phyloP scores from a whole-genome alignment of 2,888 invertebrate genomes.

The Vandiemenella viatica region DNA sequence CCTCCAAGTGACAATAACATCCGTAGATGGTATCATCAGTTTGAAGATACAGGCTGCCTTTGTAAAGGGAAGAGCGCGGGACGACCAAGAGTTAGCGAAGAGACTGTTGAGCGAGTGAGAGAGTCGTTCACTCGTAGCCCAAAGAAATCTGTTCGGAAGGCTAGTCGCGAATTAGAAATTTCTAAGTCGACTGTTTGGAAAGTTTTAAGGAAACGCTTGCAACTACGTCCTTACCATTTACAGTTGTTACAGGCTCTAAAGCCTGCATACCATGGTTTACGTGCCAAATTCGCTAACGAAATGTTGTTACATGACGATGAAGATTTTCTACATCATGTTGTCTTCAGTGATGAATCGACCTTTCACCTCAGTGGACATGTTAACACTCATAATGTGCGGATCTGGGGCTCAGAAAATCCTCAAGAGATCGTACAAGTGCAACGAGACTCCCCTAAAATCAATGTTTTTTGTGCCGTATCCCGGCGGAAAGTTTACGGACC shows the following conservation, averaged over 20 bases:
- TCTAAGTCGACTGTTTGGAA: neutral
- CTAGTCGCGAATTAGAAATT: conserved; percentile 1
- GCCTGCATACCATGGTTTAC: neutral
- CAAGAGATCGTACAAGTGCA: conserved; percentile 1
- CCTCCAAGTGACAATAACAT: neutral
- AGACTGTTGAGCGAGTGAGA: neutral
- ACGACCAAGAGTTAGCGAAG: neutral
- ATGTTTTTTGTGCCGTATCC: neutral
- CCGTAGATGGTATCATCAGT: neutral
- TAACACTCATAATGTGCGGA: conserved; percentile 7
- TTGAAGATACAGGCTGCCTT: neutral
- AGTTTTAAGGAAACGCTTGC: conserved; percentile 5
- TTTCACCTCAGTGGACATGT: neutral
- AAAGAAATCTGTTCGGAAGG: conserved; percentile 3
- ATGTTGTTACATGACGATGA: neutral
- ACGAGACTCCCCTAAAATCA: neutral
- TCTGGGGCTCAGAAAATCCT: conserved; percentile 1
- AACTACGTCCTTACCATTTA: neutral
- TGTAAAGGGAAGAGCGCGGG: conserved; percentile 2
- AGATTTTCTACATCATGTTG: no score
- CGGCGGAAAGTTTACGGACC: no score
- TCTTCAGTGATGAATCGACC: no score
- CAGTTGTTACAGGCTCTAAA: conserved; percentile 1
- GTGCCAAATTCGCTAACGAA: neutral
- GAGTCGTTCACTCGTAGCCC: neutral